phyloP scores from a whole-genome alignment of 2,797 vertebrate genomes.

The Synaphobranchus kaupii region DNA sequence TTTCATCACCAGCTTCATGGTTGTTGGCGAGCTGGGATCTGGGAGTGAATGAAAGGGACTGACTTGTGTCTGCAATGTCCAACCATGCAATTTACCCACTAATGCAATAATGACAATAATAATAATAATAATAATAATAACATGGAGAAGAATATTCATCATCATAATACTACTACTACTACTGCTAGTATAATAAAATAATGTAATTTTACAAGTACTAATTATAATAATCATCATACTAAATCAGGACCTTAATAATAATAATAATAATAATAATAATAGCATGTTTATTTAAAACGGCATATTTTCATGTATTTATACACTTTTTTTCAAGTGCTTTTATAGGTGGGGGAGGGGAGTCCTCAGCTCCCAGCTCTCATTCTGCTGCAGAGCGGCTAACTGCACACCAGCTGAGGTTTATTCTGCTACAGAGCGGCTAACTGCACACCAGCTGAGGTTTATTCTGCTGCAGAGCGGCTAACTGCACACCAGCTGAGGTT shows the following conservation, averaged over 20 bases:
- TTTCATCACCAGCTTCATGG: not conserved
- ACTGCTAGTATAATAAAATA: too few relatives aligned
- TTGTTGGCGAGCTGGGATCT: not conserved
- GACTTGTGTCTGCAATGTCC: not conserved
- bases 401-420: too few relatives aligned
- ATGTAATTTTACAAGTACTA: too few relatives aligned
- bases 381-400: too few relatives aligned
- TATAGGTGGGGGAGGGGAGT: not conserved
- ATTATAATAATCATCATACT: not conserved
- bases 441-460: too few relatives aligned
- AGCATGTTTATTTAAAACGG: not conserved
- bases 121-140: not conserved
- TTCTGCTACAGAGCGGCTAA: too few relatives aligned
- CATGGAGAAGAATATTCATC: not conserved
- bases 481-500: too few relatives aligned
- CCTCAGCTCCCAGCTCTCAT: not conserved
- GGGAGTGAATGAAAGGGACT: not conserved
- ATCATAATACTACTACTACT: too few relatives aligned
- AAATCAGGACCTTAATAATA: not conserved
- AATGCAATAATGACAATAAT: not conserved
- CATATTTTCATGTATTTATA: not conserved
- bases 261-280: not conserved
- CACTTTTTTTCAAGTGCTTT: not conserved
- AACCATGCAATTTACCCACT: not conserved
- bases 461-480: too few relatives aligned